Evolutionary conservation across 2,113 vertebrate genomes (phyloP).

Genomic region (Vimba vimba): DNA sequence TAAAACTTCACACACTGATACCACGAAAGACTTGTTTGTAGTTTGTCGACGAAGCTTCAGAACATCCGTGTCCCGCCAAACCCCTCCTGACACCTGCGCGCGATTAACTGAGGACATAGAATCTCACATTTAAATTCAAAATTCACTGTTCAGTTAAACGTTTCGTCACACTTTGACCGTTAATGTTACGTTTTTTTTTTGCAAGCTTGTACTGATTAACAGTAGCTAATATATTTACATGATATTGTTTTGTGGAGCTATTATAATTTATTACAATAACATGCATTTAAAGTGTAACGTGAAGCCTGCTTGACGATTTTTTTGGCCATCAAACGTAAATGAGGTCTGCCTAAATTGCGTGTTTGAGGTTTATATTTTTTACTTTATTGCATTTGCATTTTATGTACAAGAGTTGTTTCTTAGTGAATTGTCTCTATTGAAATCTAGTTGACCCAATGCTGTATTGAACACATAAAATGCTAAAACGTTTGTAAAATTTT

Average conservation of each 20-base stretch:
- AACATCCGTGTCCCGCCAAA: background rate
- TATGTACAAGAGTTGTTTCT: background rate
- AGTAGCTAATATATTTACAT: background rate
- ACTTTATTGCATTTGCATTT: background rate
- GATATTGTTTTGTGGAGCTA: background rate
- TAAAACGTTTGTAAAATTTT: background rate
- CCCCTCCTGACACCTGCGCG: slow-evolving; percentile 24
- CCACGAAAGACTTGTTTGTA: background rate
- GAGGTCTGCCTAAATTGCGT: background rate
- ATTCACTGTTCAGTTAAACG: background rate
- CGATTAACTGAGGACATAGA: background rate
- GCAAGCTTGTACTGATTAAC: too few relatives aligned
- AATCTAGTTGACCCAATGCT: background rate
- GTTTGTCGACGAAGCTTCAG: background rate
- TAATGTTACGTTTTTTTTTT: too few relatives aligned
- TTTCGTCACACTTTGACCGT: background rate
- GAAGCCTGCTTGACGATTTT: too few relatives aligned
- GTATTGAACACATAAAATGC: background rate
- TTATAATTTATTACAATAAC: background rate
- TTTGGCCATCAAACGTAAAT: background rate
- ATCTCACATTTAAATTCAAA: background rate
- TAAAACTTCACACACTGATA: slow-evolving; percentile 75
- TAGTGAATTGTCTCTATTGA: background rate
- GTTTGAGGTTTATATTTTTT: background rate
- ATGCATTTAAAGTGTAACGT: background rate